Percentiles rank a stretch among this genome's conserved stretches.
phyloP scores from a whole-genome alignment of 2,113 vertebrate species.

The Chloroceryle aenea region DNA sequence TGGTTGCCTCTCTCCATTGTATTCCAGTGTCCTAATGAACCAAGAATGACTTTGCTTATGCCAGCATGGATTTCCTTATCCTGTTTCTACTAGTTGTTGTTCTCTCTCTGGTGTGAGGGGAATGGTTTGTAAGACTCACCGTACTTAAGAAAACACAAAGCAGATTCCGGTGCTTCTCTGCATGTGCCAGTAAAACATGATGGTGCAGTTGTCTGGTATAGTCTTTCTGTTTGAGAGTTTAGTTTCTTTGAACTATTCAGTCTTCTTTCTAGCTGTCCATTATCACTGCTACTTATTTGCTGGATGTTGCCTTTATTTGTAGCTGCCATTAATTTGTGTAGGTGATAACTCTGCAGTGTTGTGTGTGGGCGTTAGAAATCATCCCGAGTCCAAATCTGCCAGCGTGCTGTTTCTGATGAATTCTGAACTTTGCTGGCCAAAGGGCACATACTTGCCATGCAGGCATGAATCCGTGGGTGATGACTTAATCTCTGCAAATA shows the following conservation, averaged over 20 bases:
- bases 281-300: background rate
- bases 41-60: background rate
- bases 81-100: background rate
- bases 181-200: background rate
- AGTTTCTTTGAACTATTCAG: background rate
- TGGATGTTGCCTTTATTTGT: background rate
- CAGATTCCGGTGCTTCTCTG: background rate
- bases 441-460: background rate
- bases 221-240: background rate
- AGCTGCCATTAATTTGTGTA: background rate
- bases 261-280: background rate
- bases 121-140: background rate
- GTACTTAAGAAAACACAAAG: background rate
- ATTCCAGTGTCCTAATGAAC: background rate
- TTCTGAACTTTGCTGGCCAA: background rate
- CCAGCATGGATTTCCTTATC: background rate
- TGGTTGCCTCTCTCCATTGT: background rate
- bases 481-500: background rate
- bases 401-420: background rate
- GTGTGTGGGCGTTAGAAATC: background rate
- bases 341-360: background rate
- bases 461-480: background rate
- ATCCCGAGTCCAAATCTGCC: background rate
- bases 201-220: background rate
- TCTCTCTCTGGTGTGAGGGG: background rate